Evolutionary conservation across 1,140 invertebrate genomes (phyloP), one percentile per base, ranked within the genome.

Genomic region (Drosophila grimshawi): DNA sequence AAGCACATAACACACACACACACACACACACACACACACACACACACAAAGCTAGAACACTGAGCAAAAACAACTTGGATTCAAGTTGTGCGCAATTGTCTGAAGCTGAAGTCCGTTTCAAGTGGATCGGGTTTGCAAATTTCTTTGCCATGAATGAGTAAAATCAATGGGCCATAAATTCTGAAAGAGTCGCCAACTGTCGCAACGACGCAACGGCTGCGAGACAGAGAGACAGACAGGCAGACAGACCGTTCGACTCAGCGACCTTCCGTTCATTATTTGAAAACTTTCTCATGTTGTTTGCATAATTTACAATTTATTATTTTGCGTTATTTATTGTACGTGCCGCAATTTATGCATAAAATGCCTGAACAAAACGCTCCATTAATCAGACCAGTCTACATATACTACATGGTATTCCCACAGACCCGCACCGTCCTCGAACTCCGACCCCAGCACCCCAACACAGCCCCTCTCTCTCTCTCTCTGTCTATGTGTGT

Each of bases 261-360:
- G 11, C 67, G 81, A 67, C 81, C 81, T 85, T 86, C 55, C 77
- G 68, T 64, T 68, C 77, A 80, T 85, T 80, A 77, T 67, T 78
- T 73, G 61, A 81, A 86, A 86, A 43, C 73, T 66, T 86, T 85
- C 85, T 85, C 81, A 83, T 83, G 70, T 83, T 76, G 81, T 86
- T 86, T 86, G 82, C 83, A 86, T 86, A 88, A 80, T 80, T 86
- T 86, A 83, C 80, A 86, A 86, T 86, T 86, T 83, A 83, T 83
- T 80, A 83, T 83, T 83, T 77, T 73, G 73, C 81, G 81, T 83
- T 80, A 86, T 83, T 83, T 86, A 86, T 86, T 88, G 70, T 86
- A 79, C 80, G 76, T 86, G 76, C 64, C 80, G 61, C 83, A 86
- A 88, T 86, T 83, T 83, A 86, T 86, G 76, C 83, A 82, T 57